Evolutionary conservation across 2,113 vertebrate genomes (phyloP).

Genomic region (Lamprologus lemairii): DNA sequence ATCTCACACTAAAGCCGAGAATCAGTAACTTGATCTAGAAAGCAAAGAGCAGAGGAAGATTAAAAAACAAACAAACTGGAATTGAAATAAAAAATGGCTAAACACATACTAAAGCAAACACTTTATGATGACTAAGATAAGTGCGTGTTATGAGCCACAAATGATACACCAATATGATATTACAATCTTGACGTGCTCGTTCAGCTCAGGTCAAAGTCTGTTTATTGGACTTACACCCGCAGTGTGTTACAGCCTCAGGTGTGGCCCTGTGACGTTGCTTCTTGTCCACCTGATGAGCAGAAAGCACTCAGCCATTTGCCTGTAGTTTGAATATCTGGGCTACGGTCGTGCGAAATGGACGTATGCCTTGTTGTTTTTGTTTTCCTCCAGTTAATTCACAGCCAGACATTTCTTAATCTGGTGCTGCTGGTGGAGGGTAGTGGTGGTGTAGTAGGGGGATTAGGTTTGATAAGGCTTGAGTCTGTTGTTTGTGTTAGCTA

Average conservation of each 20-base stretch:
- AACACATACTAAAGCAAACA: background rate
- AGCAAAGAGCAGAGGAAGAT: background rate
- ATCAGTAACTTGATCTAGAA: background rate
- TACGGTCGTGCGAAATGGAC: background rate
- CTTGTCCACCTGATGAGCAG: background rate
- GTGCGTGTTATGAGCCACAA: background rate
- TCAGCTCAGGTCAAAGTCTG: conserved; percentile 52
- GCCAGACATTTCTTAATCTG: conserved; percentile 12
- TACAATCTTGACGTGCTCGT: background rate
- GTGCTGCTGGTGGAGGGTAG: background rate
- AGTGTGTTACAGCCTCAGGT: background rate
- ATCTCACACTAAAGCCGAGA: background rate
- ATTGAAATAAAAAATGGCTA: background rate
- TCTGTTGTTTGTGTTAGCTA: background rate
- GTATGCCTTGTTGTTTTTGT: background rate
- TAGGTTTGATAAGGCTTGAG: background rate
- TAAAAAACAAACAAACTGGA: background rate
- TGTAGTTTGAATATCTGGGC: conserved; percentile 58
- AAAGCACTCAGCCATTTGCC: conserved; percentile 41
- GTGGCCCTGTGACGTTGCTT: conserved; percentile 17
- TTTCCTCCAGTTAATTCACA: background rate
- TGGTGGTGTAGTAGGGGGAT: background rate
- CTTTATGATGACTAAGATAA: background rate
- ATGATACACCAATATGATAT: background rate
- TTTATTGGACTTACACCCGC: background rate